These are phyloP conservation scores for Pionites leucogaster DNA, from an alignment of 2,113 vertebrate species.

Conservation along the genomic window DNA sequence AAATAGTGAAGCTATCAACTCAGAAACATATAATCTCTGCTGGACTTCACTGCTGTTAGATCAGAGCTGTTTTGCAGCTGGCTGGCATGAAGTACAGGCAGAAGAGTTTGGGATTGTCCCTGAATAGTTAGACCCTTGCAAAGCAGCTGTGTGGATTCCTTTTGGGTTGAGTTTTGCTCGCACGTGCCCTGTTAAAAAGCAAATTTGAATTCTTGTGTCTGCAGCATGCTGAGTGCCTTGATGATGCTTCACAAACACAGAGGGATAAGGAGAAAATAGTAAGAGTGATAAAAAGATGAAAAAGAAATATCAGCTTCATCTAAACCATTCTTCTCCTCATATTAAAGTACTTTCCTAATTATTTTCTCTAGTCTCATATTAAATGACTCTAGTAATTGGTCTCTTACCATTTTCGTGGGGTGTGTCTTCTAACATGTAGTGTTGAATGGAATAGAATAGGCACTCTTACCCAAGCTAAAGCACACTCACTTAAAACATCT, in stretches of 20 bases:
- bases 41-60: not conserved
- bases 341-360: not conserved
- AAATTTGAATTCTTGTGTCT: not conserved
- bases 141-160: not conserved
- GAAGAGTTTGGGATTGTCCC: not conserved
- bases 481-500: not conserved
- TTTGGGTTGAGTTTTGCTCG: not conserved
- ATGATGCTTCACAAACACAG: not conserved
- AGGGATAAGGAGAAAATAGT: not conserved
- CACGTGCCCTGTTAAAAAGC: not conserved
- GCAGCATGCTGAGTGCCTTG: not conserved
- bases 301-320: not conserved
- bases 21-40: not conserved
- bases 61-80: not conserved
- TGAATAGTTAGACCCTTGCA: not conserved
- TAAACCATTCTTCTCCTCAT: not conserved
- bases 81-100: not conserved
- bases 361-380: not conserved
- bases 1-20: not conserved
- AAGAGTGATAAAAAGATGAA: not conserved
- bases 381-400: not conserved
- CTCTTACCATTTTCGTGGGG: not conserved
- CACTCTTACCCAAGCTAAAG: not conserved
- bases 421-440: not conserved
- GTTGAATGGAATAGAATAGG: not conserved